A percentile compares a stretch with the other conserved stretches of the same genome.
Evolutionary conservation across 2,888 invertebrate genomes (phyloP).

Genomic region (Drosophila trichaetosa): DNA sequence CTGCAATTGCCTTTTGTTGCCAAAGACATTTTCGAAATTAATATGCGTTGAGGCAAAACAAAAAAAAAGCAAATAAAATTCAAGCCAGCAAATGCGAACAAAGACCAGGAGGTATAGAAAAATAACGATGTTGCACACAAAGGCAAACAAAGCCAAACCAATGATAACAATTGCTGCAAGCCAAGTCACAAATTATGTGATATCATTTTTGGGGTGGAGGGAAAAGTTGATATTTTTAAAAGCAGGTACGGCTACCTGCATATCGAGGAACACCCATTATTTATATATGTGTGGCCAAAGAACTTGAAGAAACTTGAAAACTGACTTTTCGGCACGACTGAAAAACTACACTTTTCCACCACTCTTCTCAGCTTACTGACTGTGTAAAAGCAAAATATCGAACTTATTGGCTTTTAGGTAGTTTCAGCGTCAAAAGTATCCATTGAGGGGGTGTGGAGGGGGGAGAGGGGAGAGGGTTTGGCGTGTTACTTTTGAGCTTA

Average conservation of each 20-base stretch:
- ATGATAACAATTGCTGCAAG: slow-evolving; percentile 64
- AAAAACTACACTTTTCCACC: slow-evolving; percentile 36
- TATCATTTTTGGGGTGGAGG: slow-evolving; percentile 37
- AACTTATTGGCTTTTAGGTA: slow-evolving; percentile 80
- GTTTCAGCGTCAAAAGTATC: slow-evolving; percentile 73
- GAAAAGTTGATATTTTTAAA: slow-evolving; percentile 7
- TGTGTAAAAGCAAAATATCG: slow-evolving; percentile 78
- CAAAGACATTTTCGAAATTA: slow-evolving; percentile 74
- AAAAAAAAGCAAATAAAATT: slow-evolving; percentile 9
- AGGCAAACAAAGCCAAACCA: slow-evolving; percentile 25
- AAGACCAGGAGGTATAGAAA: slow-evolving; percentile 2
- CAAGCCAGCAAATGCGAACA: slow-evolving; percentile 22
- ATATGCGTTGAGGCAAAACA: slow-evolving; percentile 56
- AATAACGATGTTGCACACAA: slow-evolving; percentile 7
- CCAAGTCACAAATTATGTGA: slow-evolving; percentile 61
- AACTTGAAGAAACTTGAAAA: slow-evolving; percentile 64
- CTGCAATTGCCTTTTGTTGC: slow-evolving; percentile 64
- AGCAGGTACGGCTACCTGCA: slow-evolving; percentile 14
- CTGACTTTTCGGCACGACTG: slow-evolving; percentile 63
- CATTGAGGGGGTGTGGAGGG: slow-evolving; percentile 25
- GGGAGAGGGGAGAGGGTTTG: neutral
- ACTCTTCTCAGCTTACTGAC: slow-evolving; percentile 18
- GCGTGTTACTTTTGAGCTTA: slow-evolving; percentile 77
- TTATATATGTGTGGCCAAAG: slow-evolving; percentile 44
- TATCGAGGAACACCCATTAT: slow-evolving; percentile 49